Percentiles rank a stretch among this genome's conserved stretches.
phyloP scores from a whole-genome alignment of 2,888 invertebrate genomes.

The Athalia rosae region DNA sequence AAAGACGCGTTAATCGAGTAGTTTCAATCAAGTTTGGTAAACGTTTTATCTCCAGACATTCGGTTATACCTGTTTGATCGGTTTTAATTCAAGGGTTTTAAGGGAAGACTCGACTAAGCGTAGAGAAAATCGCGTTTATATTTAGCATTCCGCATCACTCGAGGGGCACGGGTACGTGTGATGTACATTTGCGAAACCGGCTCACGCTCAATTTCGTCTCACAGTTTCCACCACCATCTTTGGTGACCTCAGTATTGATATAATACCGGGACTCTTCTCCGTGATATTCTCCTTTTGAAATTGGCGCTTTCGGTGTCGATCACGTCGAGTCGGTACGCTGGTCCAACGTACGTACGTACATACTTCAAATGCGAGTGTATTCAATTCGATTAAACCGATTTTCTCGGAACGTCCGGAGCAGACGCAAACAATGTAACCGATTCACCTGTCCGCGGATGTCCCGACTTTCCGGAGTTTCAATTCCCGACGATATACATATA shows the following conservation, averaged over 20 bases:
- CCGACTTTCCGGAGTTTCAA: no score
- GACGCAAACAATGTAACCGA: no score
- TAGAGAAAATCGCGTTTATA: slow-evolving; percentile 14
- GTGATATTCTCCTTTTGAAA: background rate
- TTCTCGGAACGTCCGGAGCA: no score
- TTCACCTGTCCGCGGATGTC: no score
- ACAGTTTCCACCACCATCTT: background rate
- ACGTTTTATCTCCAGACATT: background rate
- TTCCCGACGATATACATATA: no score
- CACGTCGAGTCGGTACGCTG: background rate
- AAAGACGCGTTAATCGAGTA: background rate
- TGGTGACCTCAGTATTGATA: slow-evolving; percentile 36
- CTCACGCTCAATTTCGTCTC: slow-evolving; percentile 22
- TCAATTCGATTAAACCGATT: background rate
- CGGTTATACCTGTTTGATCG: background rate
- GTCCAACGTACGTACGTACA: no score
- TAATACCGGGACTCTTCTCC: background rate
- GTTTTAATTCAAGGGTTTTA: slow-evolving; percentile 29
- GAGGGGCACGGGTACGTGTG: background rate
- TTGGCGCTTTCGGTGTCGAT: background rate
- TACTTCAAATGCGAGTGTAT: background rate
- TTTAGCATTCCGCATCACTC: background rate
- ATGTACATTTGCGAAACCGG: background rate
- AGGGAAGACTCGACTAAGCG: slow-evolving; percentile 30
- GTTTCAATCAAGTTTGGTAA: slow-evolving; percentile 27